These are phyloP conservation scores for Muscicapa striata DNA, from an alignment of 2,797 vertebrate species.

Conservation along the genomic window DNA sequence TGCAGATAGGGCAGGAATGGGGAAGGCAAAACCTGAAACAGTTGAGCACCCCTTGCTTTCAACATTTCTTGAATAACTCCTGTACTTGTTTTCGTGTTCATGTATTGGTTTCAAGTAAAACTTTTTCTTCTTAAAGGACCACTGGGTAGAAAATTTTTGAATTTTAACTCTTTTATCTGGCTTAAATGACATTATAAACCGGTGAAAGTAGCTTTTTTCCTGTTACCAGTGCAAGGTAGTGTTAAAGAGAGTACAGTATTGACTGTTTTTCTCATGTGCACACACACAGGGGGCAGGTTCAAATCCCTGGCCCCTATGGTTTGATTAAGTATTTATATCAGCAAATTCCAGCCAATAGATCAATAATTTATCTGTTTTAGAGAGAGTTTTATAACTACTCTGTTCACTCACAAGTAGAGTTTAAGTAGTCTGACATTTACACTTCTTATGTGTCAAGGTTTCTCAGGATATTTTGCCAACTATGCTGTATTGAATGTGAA, in stretches of 20 bases:
- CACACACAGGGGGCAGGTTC: not conserved
- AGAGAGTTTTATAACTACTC: not conserved
- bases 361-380: not conserved
- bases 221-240: not conserved
- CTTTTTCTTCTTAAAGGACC: not conserved
- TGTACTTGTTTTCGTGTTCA: not conserved
- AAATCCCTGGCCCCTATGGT: not conserved
- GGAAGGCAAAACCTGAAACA: not conserved
- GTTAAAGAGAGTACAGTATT: not conserved
- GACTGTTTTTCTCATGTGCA: not conserved
- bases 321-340: not conserved
- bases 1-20: slow-evolving; percentile 1
- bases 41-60: not conserved
- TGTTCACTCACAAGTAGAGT: not conserved
- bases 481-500: not conserved
- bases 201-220: not conserved
- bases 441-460: not conserved
- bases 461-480: not conserved
- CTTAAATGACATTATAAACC: not conserved
- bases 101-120: not conserved
- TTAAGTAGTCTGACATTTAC: not conserved
- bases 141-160: not conserved
- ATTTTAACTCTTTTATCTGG: not conserved
- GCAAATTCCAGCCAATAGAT: not conserved
- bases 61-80: not conserved